Conservation (phyloP, 2,888 invertebrate genomes). For the Drosophila leonis region DNA sequence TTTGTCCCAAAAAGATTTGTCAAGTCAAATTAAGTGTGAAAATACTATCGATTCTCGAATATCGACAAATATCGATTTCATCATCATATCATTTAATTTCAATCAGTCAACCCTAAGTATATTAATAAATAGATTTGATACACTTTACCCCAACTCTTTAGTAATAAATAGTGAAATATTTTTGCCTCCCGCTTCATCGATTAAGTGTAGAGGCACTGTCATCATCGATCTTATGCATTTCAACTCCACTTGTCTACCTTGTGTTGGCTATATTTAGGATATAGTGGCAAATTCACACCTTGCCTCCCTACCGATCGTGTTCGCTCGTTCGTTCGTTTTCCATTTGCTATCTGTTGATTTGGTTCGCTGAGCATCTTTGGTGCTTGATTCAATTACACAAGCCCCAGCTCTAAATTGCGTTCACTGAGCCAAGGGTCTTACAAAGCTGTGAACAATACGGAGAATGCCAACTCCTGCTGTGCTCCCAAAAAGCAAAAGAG, state of each 20-base stretch:
- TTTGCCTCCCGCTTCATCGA: background rate
- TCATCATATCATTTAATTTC: too few species aligned
- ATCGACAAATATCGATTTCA: constrained; percentile 2
- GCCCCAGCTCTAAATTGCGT: constrained; percentile 55
- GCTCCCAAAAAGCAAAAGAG: constrained; percentile 29
- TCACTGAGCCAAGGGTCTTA: constrained; percentile 43
- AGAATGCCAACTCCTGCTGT: constrained; percentile 61
- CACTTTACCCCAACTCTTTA: background rate
- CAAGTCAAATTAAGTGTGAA: too few species aligned
- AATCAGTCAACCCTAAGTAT: background rate
- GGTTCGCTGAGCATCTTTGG: constrained; percentile 13
- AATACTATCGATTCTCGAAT: too few species aligned
- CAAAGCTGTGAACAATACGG: constrained; percentile 60
- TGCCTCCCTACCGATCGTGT: background rate
- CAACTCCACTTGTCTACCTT: constrained; percentile 1
- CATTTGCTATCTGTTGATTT: constrained; percentile 13
- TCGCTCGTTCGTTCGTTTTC: background rate
- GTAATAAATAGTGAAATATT: background rate
- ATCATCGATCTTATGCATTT: constrained; percentile 8
- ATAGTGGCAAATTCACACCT: constrained; percentile 38
- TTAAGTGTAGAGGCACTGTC: background rate
- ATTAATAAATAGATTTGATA: background rate
- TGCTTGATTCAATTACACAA: constrained; percentile 65
- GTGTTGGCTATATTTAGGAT: constrained; percentile 8
- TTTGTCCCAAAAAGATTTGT: too few species aligned